These are phyloP conservation scores for Beroe forskalii DNA, from an alignment of 37 sponge, comb jelly and placozoan genomes.

Conservation along the genomic window DNA sequence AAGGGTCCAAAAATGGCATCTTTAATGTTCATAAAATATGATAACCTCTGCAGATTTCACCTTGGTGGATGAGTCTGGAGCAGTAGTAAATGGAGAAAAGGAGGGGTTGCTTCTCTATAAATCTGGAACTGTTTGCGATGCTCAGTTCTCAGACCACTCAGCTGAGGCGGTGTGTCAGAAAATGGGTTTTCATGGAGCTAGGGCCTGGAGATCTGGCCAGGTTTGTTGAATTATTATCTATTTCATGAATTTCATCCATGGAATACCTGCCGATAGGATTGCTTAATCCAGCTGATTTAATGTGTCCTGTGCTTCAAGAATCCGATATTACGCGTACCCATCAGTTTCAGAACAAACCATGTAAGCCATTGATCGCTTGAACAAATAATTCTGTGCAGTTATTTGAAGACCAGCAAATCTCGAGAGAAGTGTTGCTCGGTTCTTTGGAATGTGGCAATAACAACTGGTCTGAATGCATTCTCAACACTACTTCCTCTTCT, in stretches of 20 bases:
- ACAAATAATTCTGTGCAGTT: no score
- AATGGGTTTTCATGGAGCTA: background rate
- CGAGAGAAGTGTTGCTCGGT: background rate
- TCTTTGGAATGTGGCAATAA: background rate
- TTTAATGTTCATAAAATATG: background rate
- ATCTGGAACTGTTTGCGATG: constrained; percentile 10
- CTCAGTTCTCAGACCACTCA: background rate
- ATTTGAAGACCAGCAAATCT: background rate
- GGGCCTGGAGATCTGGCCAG: background rate
- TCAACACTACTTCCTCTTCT: background rate
- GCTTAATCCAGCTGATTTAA: no score
- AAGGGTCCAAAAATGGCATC: background rate
- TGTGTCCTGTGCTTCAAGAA: no score
- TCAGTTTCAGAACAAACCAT: no score
- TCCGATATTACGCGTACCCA: no score
- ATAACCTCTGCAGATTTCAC: background rate
- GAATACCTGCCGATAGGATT: no score
- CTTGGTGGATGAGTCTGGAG: background rate
- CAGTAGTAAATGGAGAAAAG: background rate
- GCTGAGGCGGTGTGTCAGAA: background rate
- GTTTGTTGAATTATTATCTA: no score
- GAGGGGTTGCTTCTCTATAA: constrained; percentile 7
- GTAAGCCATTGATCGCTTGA: no score
- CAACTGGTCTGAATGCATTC: background rate
- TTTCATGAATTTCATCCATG: no score